Percentiles rank a stretch among this genome's conserved stretches.
phyloP scores from a whole-genome alignment of 2,888 invertebrate species.

The Cheilosia pagana region DNA sequence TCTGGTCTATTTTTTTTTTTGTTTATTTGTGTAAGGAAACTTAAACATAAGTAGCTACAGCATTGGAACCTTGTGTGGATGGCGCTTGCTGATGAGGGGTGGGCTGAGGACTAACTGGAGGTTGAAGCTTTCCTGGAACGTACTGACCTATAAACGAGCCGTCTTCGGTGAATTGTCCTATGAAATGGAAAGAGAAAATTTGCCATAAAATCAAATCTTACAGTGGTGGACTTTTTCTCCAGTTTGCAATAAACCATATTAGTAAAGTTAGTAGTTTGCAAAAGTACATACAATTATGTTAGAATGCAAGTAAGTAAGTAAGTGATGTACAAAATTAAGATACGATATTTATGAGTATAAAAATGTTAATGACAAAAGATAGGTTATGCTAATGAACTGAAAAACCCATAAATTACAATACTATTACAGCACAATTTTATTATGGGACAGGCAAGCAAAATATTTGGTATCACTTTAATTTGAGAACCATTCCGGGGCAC shows the following conservation, averaged over 20 bases:
- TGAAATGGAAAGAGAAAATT: slow-evolving; percentile 24
- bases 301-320: neutral
- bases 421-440: neutral
- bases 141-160: slow-evolving; percentile 99
- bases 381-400: neutral
- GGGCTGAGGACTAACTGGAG: slow-evolving; percentile 84
- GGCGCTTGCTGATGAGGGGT: slow-evolving; percentile 82
- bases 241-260: neutral
- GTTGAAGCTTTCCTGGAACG: slow-evolving; percentile 91
- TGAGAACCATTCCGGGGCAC: too few species aligned
- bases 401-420: neutral
- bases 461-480: neutral
- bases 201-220: neutral
- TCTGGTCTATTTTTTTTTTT: slow-evolving; percentile 43
- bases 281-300: neutral
- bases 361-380: neutral
- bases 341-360: neutral
- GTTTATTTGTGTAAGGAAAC: slow-evolving; percentile 53
- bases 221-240: neutral
- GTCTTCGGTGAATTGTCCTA: slow-evolving; percentile 95
- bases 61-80: slow-evolving; percentile 83
- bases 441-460: neutral
- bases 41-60: slow-evolving; percentile 88
- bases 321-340: neutral
- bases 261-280: slow-evolving; percentile 21